Conservation (phyloP, 2,888 invertebrate genomes). For the Torymus aiolomorphi region DNA sequence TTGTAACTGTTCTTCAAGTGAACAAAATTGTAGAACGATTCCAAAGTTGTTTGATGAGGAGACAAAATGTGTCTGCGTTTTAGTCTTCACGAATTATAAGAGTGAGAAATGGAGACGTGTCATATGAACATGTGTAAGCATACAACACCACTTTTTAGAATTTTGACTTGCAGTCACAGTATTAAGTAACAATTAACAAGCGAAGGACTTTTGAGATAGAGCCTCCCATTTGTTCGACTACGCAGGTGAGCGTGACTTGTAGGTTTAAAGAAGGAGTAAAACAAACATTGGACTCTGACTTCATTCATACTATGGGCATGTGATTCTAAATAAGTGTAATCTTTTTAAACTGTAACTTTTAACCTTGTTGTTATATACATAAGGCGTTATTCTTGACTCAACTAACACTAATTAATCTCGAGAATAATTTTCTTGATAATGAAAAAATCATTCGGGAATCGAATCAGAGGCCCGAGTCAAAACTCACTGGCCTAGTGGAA, state of each 20-base stretch:
- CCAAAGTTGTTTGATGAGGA: conserved; percentile 20
- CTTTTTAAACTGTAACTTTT: conserved; percentile 74
- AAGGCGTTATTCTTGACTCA: conserved; percentile 71
- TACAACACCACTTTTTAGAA: conserved; percentile 47
- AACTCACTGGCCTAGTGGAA: conserved; percentile 67
- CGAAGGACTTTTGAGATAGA: conserved; percentile 13
- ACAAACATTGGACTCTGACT: conserved; percentile 45
- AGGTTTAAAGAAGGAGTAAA: neutral
- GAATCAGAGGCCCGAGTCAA: conserved; percentile 40
- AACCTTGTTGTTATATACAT: conserved; percentile 76
- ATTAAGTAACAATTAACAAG: conserved; percentile 46
- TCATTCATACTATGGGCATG: conserved; percentile 63
- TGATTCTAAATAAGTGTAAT: conserved; percentile 74
- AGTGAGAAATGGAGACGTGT: conserved; percentile 3
- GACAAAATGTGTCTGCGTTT: conserved; percentile 28
- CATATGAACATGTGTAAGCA: conserved; percentile 15
- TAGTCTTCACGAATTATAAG: conserved; percentile 6
- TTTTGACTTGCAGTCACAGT: conserved; percentile 51
- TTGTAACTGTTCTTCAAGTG: conserved; percentile 37
- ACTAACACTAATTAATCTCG: conserved; percentile 41
- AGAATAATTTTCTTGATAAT: conserved; percentile 47
- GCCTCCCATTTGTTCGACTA: conserved; percentile 12
- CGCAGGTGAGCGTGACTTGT: conserved; percentile 1
- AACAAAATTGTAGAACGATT: conserved; percentile 36
- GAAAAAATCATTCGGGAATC: conserved; percentile 27